phyloP scores from a whole-genome alignment of 2,888 invertebrate genomes.

The Agrotis exclamationis region DNA sequence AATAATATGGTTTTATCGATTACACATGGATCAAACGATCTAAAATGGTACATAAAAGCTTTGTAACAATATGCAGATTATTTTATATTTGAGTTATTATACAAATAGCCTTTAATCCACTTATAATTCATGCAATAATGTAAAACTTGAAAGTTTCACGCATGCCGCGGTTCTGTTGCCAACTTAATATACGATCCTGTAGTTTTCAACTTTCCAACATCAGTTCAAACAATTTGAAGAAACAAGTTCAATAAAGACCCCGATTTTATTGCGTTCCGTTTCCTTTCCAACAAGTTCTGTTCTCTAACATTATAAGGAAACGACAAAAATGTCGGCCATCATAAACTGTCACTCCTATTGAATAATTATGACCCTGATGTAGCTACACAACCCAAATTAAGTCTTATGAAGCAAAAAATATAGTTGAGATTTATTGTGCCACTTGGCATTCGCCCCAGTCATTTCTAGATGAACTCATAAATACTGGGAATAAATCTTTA shows the following conservation, averaged over 20 bases:
- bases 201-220: constrained; percentile 33
- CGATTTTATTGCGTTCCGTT: constrained; percentile 54
- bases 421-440: constrained; percentile 45
- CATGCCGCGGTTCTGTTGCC: constrained; percentile 21
- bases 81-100: not conserved
- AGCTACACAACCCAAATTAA: constrained; percentile 51
- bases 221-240: constrained; percentile 38
- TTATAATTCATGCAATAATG: constrained; percentile 10
- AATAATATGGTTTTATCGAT: not conserved
- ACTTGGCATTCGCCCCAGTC: constrained; percentile 52
- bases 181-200: constrained; percentile 26
- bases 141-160: constrained; percentile 18
- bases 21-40: no score
- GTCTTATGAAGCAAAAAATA: constrained; percentile 39
- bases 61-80: not conserved
- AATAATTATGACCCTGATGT: constrained; percentile 72
- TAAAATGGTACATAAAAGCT: not conserved
- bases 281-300: constrained; percentile 58
- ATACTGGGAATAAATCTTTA: constrained; percentile 60
- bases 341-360: constrained; percentile 75
- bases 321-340: constrained; percentile 68
- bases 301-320: constrained; percentile 69
- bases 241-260: constrained; percentile 58
- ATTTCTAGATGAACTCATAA: constrained; percentile 57
- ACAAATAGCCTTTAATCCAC: not conserved